phyloP scores from a whole-genome alignment of 2,888 invertebrate species.

The Blera fallax region DNA sequence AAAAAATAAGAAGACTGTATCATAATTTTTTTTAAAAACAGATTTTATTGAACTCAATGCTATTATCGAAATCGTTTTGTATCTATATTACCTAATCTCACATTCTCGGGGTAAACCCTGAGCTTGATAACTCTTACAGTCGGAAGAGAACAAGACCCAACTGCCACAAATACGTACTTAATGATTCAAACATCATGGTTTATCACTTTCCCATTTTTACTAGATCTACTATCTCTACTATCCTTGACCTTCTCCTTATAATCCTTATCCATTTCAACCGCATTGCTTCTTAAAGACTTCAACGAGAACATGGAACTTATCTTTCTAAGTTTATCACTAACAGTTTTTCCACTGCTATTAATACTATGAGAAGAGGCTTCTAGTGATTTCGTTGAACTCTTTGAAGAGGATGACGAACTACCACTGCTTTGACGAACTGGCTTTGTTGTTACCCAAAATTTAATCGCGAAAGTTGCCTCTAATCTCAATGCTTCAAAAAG shows the following conservation, averaged over 20 bases:
- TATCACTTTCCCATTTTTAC: constrained; percentile 24
- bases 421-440: constrained; percentile 83
- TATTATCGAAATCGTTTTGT: no score
- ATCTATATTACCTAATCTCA: no score
- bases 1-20: no score
- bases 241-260: neutral
- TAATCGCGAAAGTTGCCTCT: constrained; percentile 88
- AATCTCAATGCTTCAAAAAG: constrained; percentile 86
- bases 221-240: constrained; percentile 30
- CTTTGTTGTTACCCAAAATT: constrained; percentile 89
- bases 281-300: constrained; percentile 74
- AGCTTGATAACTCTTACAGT: no score
- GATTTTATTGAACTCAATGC: no score
- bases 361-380: constrained; percentile 73
- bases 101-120: no score
- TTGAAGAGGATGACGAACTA: constrained; percentile 76
- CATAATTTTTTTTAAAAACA: no score
- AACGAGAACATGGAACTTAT: constrained; percentile 80
- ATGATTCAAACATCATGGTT: constrained; percentile 11
- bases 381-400: constrained; percentile 77
- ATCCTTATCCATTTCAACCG: neutral
- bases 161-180: no score
- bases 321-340: constrained; percentile 78
- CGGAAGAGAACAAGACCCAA: no score
- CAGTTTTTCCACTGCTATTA: constrained; percentile 77